Base-by-base conservation (phyloP, 2,888 invertebrate genomes). In the Mythimna impura region DNA sequence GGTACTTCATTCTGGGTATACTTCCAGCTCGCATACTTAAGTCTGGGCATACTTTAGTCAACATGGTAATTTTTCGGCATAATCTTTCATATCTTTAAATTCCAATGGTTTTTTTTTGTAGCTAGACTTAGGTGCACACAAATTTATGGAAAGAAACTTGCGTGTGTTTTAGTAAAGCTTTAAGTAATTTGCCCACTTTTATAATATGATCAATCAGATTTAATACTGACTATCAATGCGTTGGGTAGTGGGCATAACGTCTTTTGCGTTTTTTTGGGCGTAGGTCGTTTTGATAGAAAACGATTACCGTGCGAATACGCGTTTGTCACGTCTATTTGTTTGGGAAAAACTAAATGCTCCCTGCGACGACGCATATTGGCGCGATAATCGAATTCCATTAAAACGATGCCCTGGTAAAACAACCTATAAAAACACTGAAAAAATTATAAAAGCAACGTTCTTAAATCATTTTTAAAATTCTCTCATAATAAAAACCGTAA, bases 151-250 rank as follows among this genome's bases (percentile, higher is more conserved):
- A 66, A 43, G 9, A 83, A 83, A 73, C 69, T 20, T 76, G 83
- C 73, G 67, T 89, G 90, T 89, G 89, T 90, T 90, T 91, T 91
- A 90, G 90, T 78, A 86, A 87, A 91, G 91, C 91, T n/a, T 73
- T 83, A n/a, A n/a, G n/a, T n/a, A 60, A 76, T 91, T 50, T 92
- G 79, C 88, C 90, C 91, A 91, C 91, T 88, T 72, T 75, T 84
- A 55, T 76, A 65, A 62, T 73, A 65, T 64, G 76, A 68, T 64
- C n/a, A 65, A 66, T 71, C 81, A 76, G 66, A 79, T 81, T 25
- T 12, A 70, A 36, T 52, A 57, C 81, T 67, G 70, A 77, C 76
- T 74, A 66, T 61, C 87, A 85, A 86, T 84, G 89, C 88, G 89
- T 90, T 81, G 78, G 77, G 76, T 62, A 78, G 55, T 69, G 78